These are phyloP conservation scores for Zaprionus africanus DNA, from an alignment of 1,140 invertebrate genomes.

Conservation along the genomic window DNA sequence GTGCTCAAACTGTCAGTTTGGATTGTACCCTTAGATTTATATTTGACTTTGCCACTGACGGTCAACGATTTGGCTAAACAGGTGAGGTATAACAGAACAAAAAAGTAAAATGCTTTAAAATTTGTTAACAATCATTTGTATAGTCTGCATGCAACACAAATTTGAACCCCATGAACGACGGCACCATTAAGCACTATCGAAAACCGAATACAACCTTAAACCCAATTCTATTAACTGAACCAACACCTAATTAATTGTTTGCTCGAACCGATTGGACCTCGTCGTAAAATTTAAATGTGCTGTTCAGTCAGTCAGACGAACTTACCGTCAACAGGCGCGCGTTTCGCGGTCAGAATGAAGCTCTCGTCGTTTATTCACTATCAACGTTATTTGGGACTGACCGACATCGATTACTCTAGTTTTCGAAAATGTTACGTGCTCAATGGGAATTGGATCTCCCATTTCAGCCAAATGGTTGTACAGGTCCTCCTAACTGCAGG, in stretches of 20 bases:
- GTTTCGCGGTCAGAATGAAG: neutral
- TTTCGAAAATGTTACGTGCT: neutral
- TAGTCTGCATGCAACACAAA: no score
- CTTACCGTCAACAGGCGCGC: neutral
- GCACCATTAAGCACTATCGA: no score
- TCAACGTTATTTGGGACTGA: constrained; percentile 35
- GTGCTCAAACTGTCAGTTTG: neutral
- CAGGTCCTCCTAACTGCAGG: neutral
- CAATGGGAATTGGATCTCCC: constrained; percentile 8
- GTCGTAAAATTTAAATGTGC: neutral
- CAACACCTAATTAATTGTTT: neutral
- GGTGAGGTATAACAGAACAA: constrained; percentile 12
- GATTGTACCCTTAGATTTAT: constrained; percentile 11
- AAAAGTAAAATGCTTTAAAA: no score
- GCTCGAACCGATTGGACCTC: neutral
- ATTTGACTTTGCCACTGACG: constrained; percentile 13
- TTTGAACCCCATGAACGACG: no score
- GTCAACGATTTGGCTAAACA: constrained; percentile 15
- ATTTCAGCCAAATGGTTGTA: neutral
- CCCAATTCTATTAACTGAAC: neutral
- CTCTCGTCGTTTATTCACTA: constrained; percentile 20
- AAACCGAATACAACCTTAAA: neutral
- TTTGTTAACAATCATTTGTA: no score
- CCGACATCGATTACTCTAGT: constrained; percentile 30
- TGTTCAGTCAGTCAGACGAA: constrained; percentile 3